Percentiles rank a stretch among this genome's conserved stretches.
Conservation (phyloP, 2,113 vertebrate species). For the Oplegnathus fasciatus region DNA sequence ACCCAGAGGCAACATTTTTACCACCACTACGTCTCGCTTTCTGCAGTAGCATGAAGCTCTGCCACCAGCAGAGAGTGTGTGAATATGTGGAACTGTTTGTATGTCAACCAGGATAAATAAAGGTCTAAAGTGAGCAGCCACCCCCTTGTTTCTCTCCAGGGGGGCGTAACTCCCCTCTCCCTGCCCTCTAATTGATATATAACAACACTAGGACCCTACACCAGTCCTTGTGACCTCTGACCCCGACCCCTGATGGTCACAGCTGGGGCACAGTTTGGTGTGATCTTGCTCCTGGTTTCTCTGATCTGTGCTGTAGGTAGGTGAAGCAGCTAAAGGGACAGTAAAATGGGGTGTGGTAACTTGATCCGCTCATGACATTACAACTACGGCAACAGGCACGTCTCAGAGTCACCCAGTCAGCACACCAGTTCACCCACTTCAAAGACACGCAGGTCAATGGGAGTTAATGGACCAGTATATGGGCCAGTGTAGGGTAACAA, state of each 20-base stretch:
- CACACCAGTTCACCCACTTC: conserved; percentile 60
- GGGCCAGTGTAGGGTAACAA: conserved; percentile 56
- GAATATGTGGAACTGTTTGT: conserved; percentile 34
- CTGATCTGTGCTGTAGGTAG: conserved; percentile 83
- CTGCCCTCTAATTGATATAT: conserved; percentile 78
- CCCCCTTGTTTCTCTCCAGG: conserved; percentile 55
- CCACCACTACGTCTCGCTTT: background rate
- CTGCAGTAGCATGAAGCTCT: background rate
- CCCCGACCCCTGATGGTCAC: conserved; percentile 68
- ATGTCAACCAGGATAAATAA: conserved; percentile 65
- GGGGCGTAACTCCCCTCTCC: conserved; percentile 35
- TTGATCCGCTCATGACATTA: conserved; percentile 64
- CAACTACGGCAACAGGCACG: conserved; percentile 70
- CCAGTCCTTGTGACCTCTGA: conserved; percentile 65
- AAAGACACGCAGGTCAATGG: conserved; percentile 68
- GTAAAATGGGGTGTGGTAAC: conserved; percentile 75
- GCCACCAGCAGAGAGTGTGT: conserved; percentile 6
- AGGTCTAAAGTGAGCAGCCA: conserved; percentile 51
- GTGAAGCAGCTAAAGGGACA: conserved; percentile 63
- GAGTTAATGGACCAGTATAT: conserved; percentile 55
- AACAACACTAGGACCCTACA: conserved; percentile 70
- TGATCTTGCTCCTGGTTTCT: conserved; percentile 59
- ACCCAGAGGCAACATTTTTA: background rate
- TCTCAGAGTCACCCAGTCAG: conserved; percentile 67
- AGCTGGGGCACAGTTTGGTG: conserved; percentile 67